Base-by-base conservation (phyloP, 2,113 vertebrate genomes). In the Anarrhichthys ocellatus region DNA sequence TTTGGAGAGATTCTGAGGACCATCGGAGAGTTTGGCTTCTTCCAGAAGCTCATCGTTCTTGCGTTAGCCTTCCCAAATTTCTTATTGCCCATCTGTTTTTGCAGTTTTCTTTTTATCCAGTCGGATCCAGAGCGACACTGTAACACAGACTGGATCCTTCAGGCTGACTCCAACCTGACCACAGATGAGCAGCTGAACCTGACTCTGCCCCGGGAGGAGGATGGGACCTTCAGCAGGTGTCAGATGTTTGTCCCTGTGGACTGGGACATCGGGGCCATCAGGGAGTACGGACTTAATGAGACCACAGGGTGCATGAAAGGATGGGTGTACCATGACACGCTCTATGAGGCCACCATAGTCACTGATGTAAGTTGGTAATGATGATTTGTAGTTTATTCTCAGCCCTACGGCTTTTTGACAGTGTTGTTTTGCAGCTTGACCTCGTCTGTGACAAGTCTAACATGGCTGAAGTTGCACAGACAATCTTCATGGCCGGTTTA, bases 171-270 rank as follows among this genome's bases (percentile, higher is more conserved):
- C 24, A 96, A 95, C 86, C 81, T 97, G 84, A 95, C 92, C 0
- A 10, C 48, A 9, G 93, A 94, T 0, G 89, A 95, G 80, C 95
- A 91, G 91, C 89, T 95, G 82, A 90, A 94, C 71, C 84, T 96
- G 65, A 96, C 96, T 0, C 3, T 97, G 64, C 73, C 96, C 3
- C 87, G 78, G 9, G 84, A 90, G 0, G 4, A 66, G 0, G 46
- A 93, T 0, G 96, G 96, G 32, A 27, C 40, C 1, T 95, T 95
- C 52, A 93, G 96, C 81, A 84, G 91, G 90, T 97, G 97, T 89
- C 86, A 46, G 72, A 96, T 95, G 96, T 97, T 96, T 79, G 81
- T 56, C 34, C 96, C 96, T 0, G 91, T 93, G 65, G 85, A 93
- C 13, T 89, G 94, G 95, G 92, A 93, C 82, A 93, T 97, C 0